A percentile compares a stretch with the other conserved stretches of the same genome.
Evolutionary conservation across 2,888 invertebrate genomes (phyloP).

Genomic region (Octonoba sinensis): DNA sequence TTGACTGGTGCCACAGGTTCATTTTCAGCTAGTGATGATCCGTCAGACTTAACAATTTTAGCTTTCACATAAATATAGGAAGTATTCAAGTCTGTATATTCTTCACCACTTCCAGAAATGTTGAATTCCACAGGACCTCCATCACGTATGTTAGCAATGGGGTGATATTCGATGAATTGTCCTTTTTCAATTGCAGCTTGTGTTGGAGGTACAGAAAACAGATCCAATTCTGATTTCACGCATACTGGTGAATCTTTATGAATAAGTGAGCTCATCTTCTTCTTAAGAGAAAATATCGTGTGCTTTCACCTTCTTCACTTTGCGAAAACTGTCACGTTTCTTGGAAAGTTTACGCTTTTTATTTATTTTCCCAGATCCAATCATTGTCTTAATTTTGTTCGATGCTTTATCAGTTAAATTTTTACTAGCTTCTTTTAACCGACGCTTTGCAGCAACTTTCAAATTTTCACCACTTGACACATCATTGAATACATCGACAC

Average conservation of each 20-base stretch:
- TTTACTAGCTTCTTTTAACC: conserved; percentile 8
- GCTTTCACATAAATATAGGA: conserved; percentile 6
- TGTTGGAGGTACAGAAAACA: conserved; percentile 9
- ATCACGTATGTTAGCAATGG: background rate
- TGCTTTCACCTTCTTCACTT: conserved; percentile 11
- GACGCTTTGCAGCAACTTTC: background rate
- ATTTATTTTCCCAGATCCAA: conserved; percentile 20
- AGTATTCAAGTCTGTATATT: background rate
- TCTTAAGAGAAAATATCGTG: conserved; percentile 17
- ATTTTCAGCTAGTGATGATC: background rate
- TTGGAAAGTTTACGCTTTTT: conserved; percentile 1
- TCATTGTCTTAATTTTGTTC: conserved; percentile 2
- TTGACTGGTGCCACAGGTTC: conserved; percentile 1
- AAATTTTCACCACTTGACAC: too few relatives aligned
- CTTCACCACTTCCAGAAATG: background rate
- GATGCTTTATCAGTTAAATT: conserved; percentile 6
- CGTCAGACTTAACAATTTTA: background rate
- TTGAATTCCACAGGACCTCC: background rate
- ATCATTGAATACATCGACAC: too few relatives aligned
- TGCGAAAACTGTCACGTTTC: background rate
- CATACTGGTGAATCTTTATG: conserved; percentile 13
- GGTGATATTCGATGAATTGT: conserved; percentile 12
- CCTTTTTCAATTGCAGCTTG: conserved; percentile 32
- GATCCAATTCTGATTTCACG: conserved; percentile 30
- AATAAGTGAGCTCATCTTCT: background rate